Base-by-base conservation (phyloP, 2,888 invertebrate species). In the Ypsolopha scabrella region DNA sequence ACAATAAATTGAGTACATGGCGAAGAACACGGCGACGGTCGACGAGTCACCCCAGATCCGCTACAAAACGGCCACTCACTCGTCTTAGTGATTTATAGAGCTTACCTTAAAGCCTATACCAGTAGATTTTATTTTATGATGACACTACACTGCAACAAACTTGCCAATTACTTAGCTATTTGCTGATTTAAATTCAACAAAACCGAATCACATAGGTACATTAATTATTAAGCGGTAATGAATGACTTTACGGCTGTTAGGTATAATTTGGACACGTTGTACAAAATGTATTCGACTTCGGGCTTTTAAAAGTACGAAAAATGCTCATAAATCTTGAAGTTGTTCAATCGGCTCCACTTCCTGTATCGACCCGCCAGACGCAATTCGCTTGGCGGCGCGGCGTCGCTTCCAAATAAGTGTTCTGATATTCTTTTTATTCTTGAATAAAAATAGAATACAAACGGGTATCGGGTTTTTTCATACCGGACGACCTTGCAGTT, bases 381-480 rank as follows among this genome's bases (percentile, higher is more conserved):
- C 62, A 54, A 63, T 58, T 59, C 56, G 54, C 55, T 56, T 62
- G 24, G 62, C 58, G 61, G 61, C 65, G 62, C 58, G 61, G 61
- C 65, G 72, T 68, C 70, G 76, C 78, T 80, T 77, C 85, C 83
- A 83, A 83, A 83, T 80, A 74, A 75, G 77, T 75, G 75, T 77
- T 75, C 75, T 71, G 76, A 76, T 83, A 77, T 76, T 82, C 72
- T 79, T 81, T 81, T 82, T 83, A 73, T 75, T 73, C 60, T 62
- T 63, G 64, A 71, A 79, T 70, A 80, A 75, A 85, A 85, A 85
- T 79, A 76, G 80, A 80, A 75, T 78, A 79, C 80, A 81, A 85
- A 80, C 73, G 58, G 66, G 76, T 69, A 64, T 67, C 57, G 65
- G 14, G 47, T 71, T 76, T 75, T 72, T 80, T 77, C 80, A 60